Conservation (phyloP, 2,113 vertebrate species). For the Pelecanus crispus region DNA sequence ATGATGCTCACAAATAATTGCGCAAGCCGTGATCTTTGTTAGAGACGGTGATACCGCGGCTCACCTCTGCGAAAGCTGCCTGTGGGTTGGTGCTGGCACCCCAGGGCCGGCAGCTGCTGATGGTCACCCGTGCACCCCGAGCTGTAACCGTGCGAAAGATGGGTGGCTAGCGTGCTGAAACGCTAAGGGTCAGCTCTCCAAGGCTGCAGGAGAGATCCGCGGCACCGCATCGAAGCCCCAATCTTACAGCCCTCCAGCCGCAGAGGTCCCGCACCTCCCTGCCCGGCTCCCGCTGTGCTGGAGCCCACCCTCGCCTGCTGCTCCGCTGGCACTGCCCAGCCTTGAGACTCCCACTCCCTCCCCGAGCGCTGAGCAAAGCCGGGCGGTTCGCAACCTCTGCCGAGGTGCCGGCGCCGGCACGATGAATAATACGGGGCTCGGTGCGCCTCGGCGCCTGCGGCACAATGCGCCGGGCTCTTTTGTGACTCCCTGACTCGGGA, state of each 20-base stretch:
- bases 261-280: background rate
- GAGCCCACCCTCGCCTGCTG: background rate
- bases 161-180: fast-evolving
- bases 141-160: fast-evolving
- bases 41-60: fast-evolving
- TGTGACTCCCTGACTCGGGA: conserved; percentile 37
- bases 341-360: background rate
- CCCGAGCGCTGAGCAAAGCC: background rate
- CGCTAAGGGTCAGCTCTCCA: fast-evolving
- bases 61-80: background rate
- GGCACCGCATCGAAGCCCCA: fast-evolving
- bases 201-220: fast-evolving
- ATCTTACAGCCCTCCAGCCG: too few relatives aligned
- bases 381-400: fast-evolving
- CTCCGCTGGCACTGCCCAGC: background rate
- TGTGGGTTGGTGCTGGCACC: background rate
- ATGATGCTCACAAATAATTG: fast-evolving
- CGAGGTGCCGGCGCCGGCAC: fast-evolving
- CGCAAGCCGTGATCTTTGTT: fast-evolving
- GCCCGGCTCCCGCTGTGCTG: background rate
- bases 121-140: background rate
- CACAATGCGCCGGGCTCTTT: conserved; percentile 20
- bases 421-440: background rate
- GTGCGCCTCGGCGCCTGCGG: background rate
- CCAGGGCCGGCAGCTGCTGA: fast-evolving